Evolutionary conservation across 2,797 vertebrate species (phyloP), one percentile per base, ranked within the genome.

Genomic region (Capromys pilorides): DNA sequence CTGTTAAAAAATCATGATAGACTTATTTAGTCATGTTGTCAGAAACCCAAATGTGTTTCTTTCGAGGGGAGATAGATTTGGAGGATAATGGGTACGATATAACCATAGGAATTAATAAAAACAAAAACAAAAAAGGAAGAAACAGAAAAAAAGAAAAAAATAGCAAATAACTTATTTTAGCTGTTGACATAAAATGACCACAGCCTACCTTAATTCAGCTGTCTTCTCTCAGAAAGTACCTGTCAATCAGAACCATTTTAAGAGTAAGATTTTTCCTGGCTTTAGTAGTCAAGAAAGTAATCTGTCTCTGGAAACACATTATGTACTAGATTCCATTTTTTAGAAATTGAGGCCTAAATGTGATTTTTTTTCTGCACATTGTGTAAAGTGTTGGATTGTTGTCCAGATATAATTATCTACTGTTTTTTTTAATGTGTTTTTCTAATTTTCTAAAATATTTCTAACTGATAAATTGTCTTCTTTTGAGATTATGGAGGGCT

Each of bases 131-230:
- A 57, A 19, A 57, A 57, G 54, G 12, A 28, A 28, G 31, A 49
- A 31, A 18, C 6, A 49, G 6, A 24, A 77, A 78, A 78, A 78
- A 77, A 51, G 39, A 45, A 69, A 84, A 36, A 39, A 39, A n/a
- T 33, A 18, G 24, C 16, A 12, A 86, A 86, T 93, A 88, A 75
- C 94, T 95, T 88, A 61, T 96, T 97, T 97, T 94, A 86, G 16
- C 81, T 94, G 96, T 77, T 98, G 97, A 97, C 96, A 95, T 87
- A 90, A 96, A 97, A 93, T 94, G 94, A 96, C 97, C 97, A 94
- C 93, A 97, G 97, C 95, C 93, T 96, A 94, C 90, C 86, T 77
- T 83, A 97, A 97, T 81, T 77, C 45, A 92, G 84, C 94, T 97
- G 96, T 98, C 97, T 94, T 96, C 36, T 97, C 24, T 97, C 64